A percentile compares a stretch with the other conserved stretches of the same genome.
phyloP scores from a whole-genome alignment of 2,797 vertebrate species.

The Ptychadena robeensis region DNA sequence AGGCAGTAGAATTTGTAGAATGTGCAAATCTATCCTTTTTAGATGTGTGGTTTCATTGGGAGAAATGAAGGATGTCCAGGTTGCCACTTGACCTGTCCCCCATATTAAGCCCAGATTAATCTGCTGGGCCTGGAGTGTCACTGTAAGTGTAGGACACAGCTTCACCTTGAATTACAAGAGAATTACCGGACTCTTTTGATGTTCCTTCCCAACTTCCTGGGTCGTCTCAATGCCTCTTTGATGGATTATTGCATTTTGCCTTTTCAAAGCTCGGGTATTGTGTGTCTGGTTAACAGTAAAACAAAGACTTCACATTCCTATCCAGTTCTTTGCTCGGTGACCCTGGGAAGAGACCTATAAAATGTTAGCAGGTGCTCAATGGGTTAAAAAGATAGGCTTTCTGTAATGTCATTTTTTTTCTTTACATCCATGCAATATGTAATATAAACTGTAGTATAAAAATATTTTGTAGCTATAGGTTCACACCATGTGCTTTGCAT shows the following conservation, averaged over 20 bases:
- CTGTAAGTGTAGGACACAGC: conserved; percentile 45
- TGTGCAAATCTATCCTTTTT: too few species aligned
- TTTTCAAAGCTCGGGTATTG: conserved; percentile 57
- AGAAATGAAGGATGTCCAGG: neutral
- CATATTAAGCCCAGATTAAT: conserved; percentile 9
- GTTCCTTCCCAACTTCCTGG: conserved; percentile 59
- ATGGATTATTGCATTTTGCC: conserved; percentile 62
- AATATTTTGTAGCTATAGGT: neutral
- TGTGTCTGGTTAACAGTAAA: conserved; percentile 58
- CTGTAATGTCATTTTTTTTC: neutral
- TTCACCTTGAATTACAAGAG: conserved; percentile 61
- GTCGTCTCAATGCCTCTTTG: conserved; percentile 60
- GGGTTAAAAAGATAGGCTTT: neutral
- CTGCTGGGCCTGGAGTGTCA: conserved; percentile 23
- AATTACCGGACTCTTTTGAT: conserved; percentile 56
- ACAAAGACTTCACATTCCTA: conserved; percentile 57
- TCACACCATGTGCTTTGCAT: too few species aligned
- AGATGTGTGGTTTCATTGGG: neutral
- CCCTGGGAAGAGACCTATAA: conserved; percentile 45
- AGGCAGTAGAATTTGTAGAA: too few species aligned
- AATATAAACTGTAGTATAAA: neutral
- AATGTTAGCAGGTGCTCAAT: neutral
- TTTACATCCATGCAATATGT: neutral
- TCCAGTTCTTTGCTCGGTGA: conserved; percentile 49
- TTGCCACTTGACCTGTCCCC: conserved; percentile 4